Base-by-base conservation (phyloP, 2,113 vertebrate species). In the Ceratotherium simum region DNA sequence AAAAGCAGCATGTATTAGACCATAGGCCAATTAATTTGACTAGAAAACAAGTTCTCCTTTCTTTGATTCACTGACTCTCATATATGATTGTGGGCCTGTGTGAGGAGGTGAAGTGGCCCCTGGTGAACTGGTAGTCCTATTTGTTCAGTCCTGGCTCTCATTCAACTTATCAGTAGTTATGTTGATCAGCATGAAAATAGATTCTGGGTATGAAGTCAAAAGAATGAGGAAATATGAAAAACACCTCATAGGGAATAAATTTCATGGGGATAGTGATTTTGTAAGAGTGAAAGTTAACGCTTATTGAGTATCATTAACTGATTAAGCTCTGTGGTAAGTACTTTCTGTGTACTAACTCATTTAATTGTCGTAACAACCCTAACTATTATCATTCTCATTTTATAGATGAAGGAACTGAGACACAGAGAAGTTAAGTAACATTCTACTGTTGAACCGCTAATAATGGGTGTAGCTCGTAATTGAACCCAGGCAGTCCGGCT, bases 331-430 rank as follows among this genome's bases (percentile, higher is more conserved):
- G 29, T 95, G 64, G 14, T 96, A 94, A 93, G 75, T 94, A 56
- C 27, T 90, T 95, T 92, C 81, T 95, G 27, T 94, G 62, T 85
- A 91, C 89, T 93, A 89, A 94, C 42, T 96, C 58, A 94, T 91
- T 97, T 89, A 94, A 90, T 97, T 29, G 76, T 75, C 60, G 42
- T 62, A 86, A 90, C 81, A 86, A 82, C 10, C 11, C 42, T 93
- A 79, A 72, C 90, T 85, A 89, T 83, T 79, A 90, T 87, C 46
- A 65, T 89, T 90, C 39, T 96, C 8, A 82, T 85, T 84, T 97
- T 85, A 72, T 42, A 79, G 58, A 56, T 62, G 85, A 96, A 95
- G 78, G 88, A 91, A 64, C 33, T 67, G 60, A 96, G 73, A 90
- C 48, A 29, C 9, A 69, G 62, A 97, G 62, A 83, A 39, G 48